Base-by-base conservation (phyloP, 2,888 invertebrate species). In the Drosophila prostipennis region DNA sequence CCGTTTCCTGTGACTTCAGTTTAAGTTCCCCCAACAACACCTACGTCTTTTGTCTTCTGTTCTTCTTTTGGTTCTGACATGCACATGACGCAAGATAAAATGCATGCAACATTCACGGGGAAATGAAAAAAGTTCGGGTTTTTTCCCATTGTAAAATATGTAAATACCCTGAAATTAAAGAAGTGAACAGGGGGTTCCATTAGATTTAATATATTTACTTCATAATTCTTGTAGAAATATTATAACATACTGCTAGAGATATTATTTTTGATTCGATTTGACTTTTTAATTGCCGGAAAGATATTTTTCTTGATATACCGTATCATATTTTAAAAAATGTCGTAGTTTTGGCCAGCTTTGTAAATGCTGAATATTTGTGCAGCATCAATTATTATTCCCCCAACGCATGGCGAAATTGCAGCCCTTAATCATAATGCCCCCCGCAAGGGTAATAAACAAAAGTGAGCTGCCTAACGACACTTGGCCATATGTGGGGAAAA, bases 1-100 rank as follows among this genome's bases (percentile, higher is more conserved):
- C 37, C 45, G 60, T 32, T 61, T 61, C 60, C 60, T 53, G 39
- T 19, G 51, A 26, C 45, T 13, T 49, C 6, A 48, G 16, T 16
- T 43, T 11, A 23, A 36, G 52, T 37, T 59, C 34, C 26, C 26
- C 26, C 14, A 11, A 3, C 54, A 70, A 72, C 82, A 80, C 81
- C 80, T 78, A 74, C 80, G 72, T 63, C 52, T 29, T 58, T 63
- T 70, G 48, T 70, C 48, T 83, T 80, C 72, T 70, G 73, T 69
- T 53, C 56, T 67, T 40, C 26, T 37, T 76, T 74, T 75, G 69
- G 67, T 52, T 59, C 59, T 71, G 75, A 65, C 60, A 57, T 76
- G 63, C 70, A 59, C 63, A 60, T 70, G 79, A 74, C 3, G 77
- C 77, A 67, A 74, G 81, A 80, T 80, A 45, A 84, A 84, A 80